Evolutionary conservation across 2,888 invertebrate species (phyloP).

Genomic region (Zygaena filipendulae): DNA sequence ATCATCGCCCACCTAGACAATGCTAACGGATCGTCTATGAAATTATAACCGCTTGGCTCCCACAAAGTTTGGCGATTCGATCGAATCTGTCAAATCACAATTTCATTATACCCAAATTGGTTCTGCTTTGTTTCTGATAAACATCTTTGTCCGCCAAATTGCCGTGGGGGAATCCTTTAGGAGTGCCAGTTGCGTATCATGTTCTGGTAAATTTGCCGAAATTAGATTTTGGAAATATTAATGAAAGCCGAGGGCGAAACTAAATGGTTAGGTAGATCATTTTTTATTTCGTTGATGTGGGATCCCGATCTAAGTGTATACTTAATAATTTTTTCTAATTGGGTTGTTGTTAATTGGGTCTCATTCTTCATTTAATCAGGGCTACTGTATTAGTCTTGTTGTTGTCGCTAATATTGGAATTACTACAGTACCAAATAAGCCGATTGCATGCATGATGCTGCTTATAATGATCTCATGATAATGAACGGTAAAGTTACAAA

Average conservation of each 20-base stretch:
- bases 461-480: too few species aligned
- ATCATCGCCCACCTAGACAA: slow-evolving; percentile 36
- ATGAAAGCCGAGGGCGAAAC: slow-evolving; percentile 30
- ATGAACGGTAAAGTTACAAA: too few species aligned
- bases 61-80: slow-evolving; percentile 33
- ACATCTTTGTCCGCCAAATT: slow-evolving; percentile 60
- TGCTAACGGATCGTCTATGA: slow-evolving; percentile 57
- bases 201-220: slow-evolving; percentile 39
- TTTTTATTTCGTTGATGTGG: too few species aligned
- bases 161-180: slow-evolving; percentile 35
- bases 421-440: too few species aligned
- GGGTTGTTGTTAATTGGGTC: too few species aligned
- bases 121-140: slow-evolving; percentile 57
- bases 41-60: slow-evolving; percentile 48
- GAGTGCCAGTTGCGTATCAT: slow-evolving; percentile 26
- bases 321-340: neutral
- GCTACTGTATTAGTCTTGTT: too few species aligned
- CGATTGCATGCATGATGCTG: too few species aligned
- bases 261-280: slow-evolving; percentile 32
- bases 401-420: too few species aligned
- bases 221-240: slow-evolving; percentile 42
- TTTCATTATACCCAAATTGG: slow-evolving; percentile 45
- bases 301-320: neutral
- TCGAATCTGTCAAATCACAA: slow-evolving; percentile 47
- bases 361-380: too few species aligned